phyloP scores from a whole-genome alignment of 2,888 invertebrate genomes.

The Pediacus dermestoides region DNA sequence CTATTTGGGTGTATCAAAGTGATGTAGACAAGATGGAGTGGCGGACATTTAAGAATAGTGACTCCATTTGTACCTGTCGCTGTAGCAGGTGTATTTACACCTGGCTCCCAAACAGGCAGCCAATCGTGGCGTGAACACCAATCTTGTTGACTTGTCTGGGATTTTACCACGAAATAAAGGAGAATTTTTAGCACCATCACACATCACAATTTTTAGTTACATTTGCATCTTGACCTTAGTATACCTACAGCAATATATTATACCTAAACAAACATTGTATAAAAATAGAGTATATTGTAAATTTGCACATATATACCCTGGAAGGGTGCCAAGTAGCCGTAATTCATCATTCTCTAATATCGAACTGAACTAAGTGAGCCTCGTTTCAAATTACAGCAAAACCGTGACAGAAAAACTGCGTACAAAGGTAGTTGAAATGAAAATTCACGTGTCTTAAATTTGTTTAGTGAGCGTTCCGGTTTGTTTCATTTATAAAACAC shows the following conservation, averaged over 20 bases:
- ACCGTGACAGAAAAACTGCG: constrained; percentile 31
- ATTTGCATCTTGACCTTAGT: no score
- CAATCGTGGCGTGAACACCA: no score
- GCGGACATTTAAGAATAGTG: constrained; percentile 24
- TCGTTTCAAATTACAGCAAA: constrained; percentile 32
- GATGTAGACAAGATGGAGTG: constrained; percentile 28
- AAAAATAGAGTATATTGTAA: no score
- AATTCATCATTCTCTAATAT: constrained; percentile 38
- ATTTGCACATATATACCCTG: no score
- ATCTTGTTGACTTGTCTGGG: no score
- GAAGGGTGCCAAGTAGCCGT: constrained; percentile 28
- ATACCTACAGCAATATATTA: no score
- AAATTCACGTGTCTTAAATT: no score
- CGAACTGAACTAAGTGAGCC: constrained; percentile 28
- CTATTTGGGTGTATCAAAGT: constrained; percentile 17
- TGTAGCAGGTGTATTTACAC: constrained; percentile 25
- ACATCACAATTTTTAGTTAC: no score
- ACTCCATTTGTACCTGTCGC: constrained; percentile 30
- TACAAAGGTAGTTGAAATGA: no score
- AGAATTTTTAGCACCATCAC: constrained; percentile 8
- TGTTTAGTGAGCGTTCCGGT: no score
- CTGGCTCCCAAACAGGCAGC: constrained; percentile 13
- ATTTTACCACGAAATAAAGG: constrained; percentile 6
- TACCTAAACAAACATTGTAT: no score
- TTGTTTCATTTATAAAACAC: constrained; percentile 12